Evolutionary conservation across 2,888 invertebrate species (phyloP).

Genomic region (Acleris laterana): DNA sequence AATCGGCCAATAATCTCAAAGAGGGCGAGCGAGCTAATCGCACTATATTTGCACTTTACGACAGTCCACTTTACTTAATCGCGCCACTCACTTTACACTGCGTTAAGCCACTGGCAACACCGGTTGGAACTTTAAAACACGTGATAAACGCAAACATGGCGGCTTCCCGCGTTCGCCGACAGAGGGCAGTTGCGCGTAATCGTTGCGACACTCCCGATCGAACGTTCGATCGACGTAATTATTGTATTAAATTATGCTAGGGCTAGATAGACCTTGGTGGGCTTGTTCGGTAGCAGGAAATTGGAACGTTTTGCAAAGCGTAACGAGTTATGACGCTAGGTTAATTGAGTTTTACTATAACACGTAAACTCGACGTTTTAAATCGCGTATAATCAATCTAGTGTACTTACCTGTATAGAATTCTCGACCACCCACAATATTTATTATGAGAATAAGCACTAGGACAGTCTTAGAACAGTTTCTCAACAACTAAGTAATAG

Average conservation of each 20-base stretch:
- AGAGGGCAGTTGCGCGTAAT: constrained; percentile 39
- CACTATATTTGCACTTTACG: constrained; percentile 51
- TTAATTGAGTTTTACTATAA: constrained; percentile 14
- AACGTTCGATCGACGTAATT: constrained; percentile 39
- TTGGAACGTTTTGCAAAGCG: constrained; percentile 30
- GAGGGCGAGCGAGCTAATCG: constrained; percentile 37
- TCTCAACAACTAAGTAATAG: too few species aligned
- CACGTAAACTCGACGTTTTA: too few species aligned
- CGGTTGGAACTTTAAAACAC: constrained; percentile 27
- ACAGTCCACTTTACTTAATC: constrained; percentile 55
- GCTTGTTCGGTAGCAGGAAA: constrained; percentile 31
- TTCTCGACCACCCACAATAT: too few species aligned
- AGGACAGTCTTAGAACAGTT: too few species aligned
- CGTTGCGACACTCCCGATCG: constrained; percentile 42
- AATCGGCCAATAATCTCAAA: constrained; percentile 49
- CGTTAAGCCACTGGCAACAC: constrained; percentile 31
- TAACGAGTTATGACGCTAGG: constrained; percentile 19
- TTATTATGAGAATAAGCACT: too few species aligned
- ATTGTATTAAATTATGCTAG: constrained; percentile 31
- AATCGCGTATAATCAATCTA: too few species aligned
- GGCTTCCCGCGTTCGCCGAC: constrained; percentile 33
- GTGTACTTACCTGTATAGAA: too few species aligned
- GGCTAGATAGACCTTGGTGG: constrained; percentile 31
- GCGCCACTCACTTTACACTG: constrained; percentile 52
- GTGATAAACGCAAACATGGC: constrained; percentile 40